Percentiles rank a stretch among this genome's conserved stretches.
Evolutionary conservation across 2,113 vertebrate species (phyloP).

Genomic region (Osmerus eperlanus): DNA sequence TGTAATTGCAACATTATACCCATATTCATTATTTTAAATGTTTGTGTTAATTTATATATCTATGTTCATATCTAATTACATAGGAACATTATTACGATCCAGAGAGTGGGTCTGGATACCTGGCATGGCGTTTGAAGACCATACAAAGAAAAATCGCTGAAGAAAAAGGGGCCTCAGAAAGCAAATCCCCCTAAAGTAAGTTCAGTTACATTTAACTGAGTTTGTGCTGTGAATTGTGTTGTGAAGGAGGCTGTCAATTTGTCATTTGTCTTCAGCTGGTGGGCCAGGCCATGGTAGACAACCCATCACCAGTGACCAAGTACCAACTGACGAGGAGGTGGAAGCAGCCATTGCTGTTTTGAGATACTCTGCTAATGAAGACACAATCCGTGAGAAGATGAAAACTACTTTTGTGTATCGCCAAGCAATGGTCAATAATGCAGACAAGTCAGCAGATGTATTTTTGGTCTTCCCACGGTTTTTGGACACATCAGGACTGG

Average conservation of each 20-base stretch:
- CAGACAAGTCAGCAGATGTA: conserved; percentile 20
- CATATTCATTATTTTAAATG: conserved; percentile 5
- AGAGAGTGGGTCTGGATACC: conserved; percentile 19
- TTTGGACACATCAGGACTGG: conserved; percentile 22
- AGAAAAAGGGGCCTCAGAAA: no score
- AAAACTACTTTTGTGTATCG: no score
- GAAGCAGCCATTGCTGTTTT: no score
- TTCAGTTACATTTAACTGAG: conserved; percentile 2
- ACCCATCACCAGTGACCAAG: no score
- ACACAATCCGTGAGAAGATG: no score
- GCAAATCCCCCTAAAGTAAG: conserved; percentile 7
- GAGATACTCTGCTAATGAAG: no score
- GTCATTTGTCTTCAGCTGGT: no score
- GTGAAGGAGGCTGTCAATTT: conserved; percentile 4
- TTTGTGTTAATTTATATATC: neutral
- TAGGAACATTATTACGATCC: conserved; percentile 15
- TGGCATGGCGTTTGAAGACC: conserved; percentile 14
- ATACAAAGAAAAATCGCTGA: conserved; percentile 10
- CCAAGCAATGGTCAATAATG: neutral
- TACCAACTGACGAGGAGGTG: neutral
- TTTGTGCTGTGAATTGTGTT: neutral
- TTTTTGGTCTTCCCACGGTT: conserved; percentile 14
- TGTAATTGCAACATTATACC: conserved; percentile 6
- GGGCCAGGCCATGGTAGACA: no score
- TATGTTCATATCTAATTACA: conserved; percentile 2